These are phyloP conservation scores for Syrrhaptes paradoxus DNA, from an alignment of 2,113 vertebrate species.

Conservation along the genomic window DNA sequence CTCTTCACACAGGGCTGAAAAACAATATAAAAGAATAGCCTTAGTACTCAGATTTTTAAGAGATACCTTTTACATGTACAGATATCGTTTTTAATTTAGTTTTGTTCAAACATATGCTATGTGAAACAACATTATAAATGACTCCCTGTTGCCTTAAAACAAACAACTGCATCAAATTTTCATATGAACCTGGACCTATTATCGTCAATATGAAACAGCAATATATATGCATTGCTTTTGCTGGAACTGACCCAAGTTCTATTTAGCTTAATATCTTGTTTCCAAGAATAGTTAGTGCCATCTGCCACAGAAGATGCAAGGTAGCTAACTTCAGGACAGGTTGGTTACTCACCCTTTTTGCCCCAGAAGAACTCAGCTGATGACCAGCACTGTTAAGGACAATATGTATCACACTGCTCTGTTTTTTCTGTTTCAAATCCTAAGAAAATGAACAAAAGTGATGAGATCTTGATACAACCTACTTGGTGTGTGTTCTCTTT, in stretches of 20 bases:
- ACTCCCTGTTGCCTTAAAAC: neutral
- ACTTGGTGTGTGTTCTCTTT: neutral
- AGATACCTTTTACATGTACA: neutral
- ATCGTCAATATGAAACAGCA: neutral
- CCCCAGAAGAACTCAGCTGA: neutral
- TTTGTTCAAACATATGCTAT: neutral
- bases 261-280: neutral
- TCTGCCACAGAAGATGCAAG: neutral
- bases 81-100: neutral
- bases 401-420: neutral
- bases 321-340: neutral
- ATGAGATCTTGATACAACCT: neutral
- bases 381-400: neutral
- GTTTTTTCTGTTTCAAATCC: neutral
- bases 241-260: neutral
- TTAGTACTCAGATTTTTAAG: neutral
- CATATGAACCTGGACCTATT: neutral
- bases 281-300: neutral
- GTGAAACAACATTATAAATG: neutral
- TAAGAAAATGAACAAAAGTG: neutral
- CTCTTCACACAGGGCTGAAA: neutral
- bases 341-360: neutral
- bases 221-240: neutral
- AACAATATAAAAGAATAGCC: neutral
- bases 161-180: neutral